Base-by-base conservation (phyloP, 1,140 invertebrate genomes). In the Penaeus indicus region DNA sequence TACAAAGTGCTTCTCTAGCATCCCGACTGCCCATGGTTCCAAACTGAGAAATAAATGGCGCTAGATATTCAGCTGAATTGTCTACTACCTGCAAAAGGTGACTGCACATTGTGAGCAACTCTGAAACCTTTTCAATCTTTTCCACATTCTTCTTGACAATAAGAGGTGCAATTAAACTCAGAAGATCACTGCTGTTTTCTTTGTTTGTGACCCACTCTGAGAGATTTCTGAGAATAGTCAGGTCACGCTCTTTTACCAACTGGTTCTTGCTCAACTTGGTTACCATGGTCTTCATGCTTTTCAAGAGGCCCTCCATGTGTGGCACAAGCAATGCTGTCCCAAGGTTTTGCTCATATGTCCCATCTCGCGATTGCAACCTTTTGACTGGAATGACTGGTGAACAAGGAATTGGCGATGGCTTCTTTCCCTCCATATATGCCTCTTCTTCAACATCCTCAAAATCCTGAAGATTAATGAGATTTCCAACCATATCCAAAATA, bases 401-500 rank as follows among this genome's bases (percentile, higher is more conserved):
- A 60, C 72, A 32, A 7, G 69, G 38, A 22, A 86, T 22, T 10
- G 84, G 64, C 25, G 64, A 22, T 21, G 61, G 25, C n/a, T 21
- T 22, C 32, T 78, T 38, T 22, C 94, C 92, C 77, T 91, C 85
- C 18, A 77, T 75, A 8, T 93, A 92, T 3, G 91, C 91, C 85
- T 94, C 94, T 91, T 93, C 92, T 42, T 91, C 91, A 86, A 94
- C 94, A 90, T 93, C 92, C 38, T 91, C 91, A 77, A 91, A 91
- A 85, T 93, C 92, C 84, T 95, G 94, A 42, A 95, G 92, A 1
- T 95, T 96, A 81, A 98, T 92, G 60, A 99, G 92, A 90, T 96
- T 96, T 91, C 97, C 95, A 8, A 98, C 92, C 92, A 98, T 95
- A 90, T 96, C 95, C 84, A 97, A 93, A 83, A 98, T 95, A 47